Conservation (phyloP, 2,113 vertebrate genomes). For the Rhagologus leucostigma region DNA sequence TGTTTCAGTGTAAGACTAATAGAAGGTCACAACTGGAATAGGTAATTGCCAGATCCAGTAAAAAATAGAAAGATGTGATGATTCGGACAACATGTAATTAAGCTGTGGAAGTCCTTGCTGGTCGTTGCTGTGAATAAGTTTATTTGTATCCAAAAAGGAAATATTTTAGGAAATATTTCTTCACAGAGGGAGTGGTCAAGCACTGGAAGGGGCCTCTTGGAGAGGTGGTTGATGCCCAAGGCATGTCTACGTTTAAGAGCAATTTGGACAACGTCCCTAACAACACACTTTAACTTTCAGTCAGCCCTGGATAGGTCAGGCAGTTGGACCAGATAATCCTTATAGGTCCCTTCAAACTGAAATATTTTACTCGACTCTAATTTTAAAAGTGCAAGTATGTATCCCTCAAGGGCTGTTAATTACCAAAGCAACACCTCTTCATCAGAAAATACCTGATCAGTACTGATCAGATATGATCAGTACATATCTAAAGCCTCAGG, state of each 20-base stretch:
- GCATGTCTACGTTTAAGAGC: accelerated
- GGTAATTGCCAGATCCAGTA: neutral
- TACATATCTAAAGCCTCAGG: neutral
- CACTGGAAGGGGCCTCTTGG: neutral
- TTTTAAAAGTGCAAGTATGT: neutral
- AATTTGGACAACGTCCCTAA: neutral
- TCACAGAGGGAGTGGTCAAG: neutral
- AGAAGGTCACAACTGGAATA: neutral
- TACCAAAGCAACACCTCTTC: neutral
- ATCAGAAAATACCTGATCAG: neutral
- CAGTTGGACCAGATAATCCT: neutral
- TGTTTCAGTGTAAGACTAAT: neutral
- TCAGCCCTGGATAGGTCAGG: neutral
- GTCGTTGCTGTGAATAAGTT: neutral
- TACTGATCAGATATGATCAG: neutral
- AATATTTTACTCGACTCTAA: neutral
- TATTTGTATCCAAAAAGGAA: neutral
- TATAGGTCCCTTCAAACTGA: neutral
- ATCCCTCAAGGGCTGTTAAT: neutral
- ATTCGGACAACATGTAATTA: neutral
- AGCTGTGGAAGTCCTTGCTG: neutral
- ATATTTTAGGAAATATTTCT: neutral
- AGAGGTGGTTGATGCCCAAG: accelerated
- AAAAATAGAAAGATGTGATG: neutral
- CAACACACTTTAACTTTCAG: accelerated